These are phyloP conservation scores for Scomber colias DNA, from an alignment of 2,113 vertebrate genomes.

Conservation along the genomic window DNA sequence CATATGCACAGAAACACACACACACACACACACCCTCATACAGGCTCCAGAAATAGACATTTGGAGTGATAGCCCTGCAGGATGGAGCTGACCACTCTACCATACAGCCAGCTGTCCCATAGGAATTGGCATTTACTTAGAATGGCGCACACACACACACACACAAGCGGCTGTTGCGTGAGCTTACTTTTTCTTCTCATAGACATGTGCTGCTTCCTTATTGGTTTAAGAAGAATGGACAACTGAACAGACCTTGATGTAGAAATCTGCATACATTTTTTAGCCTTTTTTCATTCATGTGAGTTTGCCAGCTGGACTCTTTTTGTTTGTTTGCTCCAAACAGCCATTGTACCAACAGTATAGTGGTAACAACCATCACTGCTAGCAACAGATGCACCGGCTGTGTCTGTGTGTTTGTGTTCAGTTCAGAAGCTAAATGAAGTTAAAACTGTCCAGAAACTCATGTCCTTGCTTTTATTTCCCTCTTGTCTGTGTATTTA, in stretches of 20 bases:
- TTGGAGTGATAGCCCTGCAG: conserved; percentile 56
- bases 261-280: too few species aligned
- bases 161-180: neutral
- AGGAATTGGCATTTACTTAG: conserved; percentile 62
- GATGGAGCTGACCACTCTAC: conserved; percentile 56
- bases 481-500: too few species aligned
- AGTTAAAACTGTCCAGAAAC: too few species aligned
- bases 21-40: conserved; percentile 24
- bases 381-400: too few species aligned
- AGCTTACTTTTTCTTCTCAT: conserved; percentile 11
- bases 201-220: neutral
- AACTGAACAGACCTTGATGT: neutral
- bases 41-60: conserved; percentile 58
- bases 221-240: neutral
- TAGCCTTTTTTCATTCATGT: too few species aligned
- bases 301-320: too few species aligned
- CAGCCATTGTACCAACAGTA: too few species aligned
- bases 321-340: too few species aligned
- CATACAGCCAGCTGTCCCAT: conserved; percentile 64
- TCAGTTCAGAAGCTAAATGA: too few species aligned
- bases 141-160: conserved; percentile 5
- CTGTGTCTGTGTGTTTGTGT: too few species aligned
- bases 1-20: conserved; percentile 32
- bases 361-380: too few species aligned
- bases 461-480: too few species aligned